Evolutionary conservation across 2,797 vertebrate species (phyloP).

Genomic region (Amniataba percoides): DNA sequence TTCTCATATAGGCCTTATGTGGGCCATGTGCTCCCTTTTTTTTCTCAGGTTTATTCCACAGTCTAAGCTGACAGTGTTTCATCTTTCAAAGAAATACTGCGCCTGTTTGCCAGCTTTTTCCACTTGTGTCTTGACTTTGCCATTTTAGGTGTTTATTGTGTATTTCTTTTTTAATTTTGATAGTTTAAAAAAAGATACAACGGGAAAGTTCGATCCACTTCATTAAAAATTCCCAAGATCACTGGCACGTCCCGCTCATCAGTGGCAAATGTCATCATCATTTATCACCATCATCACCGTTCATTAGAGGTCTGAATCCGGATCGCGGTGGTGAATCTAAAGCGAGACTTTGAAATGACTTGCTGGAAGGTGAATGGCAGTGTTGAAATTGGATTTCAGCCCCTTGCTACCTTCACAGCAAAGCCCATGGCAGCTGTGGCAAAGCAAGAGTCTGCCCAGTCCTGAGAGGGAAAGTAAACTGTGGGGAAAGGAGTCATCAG

Average conservation of each 20-base stretch:
- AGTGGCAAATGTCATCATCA: slow-evolving; percentile 38
- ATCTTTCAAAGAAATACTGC: slow-evolving; percentile 14
- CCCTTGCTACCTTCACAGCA: slow-evolving; percentile 45
- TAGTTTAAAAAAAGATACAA: neutral
- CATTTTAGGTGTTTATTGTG: neutral
- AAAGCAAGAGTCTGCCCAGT: slow-evolving; percentile 35
- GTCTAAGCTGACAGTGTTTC: slow-evolving; percentile 18
- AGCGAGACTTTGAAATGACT: slow-evolving; percentile 39
- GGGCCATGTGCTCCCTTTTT: slow-evolving; percentile 52
- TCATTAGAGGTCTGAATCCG: slow-evolving; percentile 41
- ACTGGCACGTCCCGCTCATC: slow-evolving; percentile 11
- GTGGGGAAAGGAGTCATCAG: slow-evolving; percentile 30
- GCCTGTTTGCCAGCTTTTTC: slow-evolving; percentile 3
- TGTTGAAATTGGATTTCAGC: slow-evolving; percentile 69
- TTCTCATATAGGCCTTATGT: slow-evolving; percentile 52
- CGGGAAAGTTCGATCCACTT: slow-evolving; percentile 17
- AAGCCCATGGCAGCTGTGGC: slow-evolving; percentile 58
- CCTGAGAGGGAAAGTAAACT: slow-evolving; percentile 52
- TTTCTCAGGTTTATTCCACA: slow-evolving; percentile 15
- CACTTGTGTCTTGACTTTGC: slow-evolving; percentile 10
- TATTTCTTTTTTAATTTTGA: too few relatives aligned
- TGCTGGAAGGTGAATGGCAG: slow-evolving; percentile 40
- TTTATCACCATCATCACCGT: slow-evolving; percentile 44
- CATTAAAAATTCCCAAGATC: slow-evolving; percentile 39
- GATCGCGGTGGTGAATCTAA: slow-evolving; percentile 44